Conservation (phyloP, 2,888 invertebrate genomes). For the Yponomeuta evonymella region DNA sequence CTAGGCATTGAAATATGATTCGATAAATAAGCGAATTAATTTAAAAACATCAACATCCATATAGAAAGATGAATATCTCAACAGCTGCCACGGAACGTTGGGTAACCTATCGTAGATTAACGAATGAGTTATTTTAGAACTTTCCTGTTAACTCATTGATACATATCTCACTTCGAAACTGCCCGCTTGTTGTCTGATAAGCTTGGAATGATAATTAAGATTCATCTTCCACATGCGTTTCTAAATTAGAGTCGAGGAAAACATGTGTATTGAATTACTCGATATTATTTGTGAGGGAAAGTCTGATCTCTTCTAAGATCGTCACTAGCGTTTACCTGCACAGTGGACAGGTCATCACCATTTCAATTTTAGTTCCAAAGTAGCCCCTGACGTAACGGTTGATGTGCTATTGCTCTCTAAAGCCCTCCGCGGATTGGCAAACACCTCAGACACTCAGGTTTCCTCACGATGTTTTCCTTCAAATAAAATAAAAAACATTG, state of each 20-base stretch:
- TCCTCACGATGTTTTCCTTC: too few species aligned
- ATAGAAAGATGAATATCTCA: neutral
- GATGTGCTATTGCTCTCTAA: too few species aligned
- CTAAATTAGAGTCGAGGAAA: neutral
- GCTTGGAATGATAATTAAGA: slow-evolving; percentile 4
- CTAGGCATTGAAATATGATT: neutral
- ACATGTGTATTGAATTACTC: neutral
- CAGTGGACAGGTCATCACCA: too few species aligned
- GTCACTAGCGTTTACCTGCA: neutral
- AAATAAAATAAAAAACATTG: too few species aligned
- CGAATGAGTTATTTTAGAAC: neutral
- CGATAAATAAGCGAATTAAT: slow-evolving; percentile 1
- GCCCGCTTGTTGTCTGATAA: slow-evolving; percentile 2
- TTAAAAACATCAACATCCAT: neutral
- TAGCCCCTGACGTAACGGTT: too few species aligned
- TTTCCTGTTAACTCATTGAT: slow-evolving; percentile 1
- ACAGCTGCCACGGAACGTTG: neutral
- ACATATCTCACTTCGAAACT: neutral
- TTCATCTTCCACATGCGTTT: neutral
- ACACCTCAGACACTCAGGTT: too few species aligned
- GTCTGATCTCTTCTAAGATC: neutral
- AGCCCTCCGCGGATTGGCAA: too few species aligned
- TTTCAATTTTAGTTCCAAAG: too few species aligned
- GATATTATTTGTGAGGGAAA: neutral
- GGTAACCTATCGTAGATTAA: neutral